Base-by-base conservation (phyloP, 2,888 invertebrate genomes). In the Drosophila nr. fundita region DNA sequence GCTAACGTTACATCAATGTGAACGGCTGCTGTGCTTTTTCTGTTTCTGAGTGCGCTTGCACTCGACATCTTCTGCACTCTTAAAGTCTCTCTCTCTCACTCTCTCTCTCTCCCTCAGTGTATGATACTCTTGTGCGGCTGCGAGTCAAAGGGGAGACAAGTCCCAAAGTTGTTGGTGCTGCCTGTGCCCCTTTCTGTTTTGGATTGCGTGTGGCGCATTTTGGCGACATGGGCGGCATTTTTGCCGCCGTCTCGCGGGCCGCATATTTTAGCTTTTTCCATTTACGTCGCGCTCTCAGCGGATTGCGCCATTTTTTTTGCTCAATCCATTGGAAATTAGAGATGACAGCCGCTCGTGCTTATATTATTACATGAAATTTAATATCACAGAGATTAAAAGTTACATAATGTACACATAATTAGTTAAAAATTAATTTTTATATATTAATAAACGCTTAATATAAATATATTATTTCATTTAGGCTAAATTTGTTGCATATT, bases 151-250 rank as follows among this genome's bases (percentile, higher is more conserved):
- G 69, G 76, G 77, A 66, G 70, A 60, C 59, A 63, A 53, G 58
- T 61, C 42, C 29, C 75, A 40, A 52, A 55, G 45, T 65, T 76
- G 66, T 69, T 74, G 65, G 65, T 71, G 62, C 36, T 42, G 65
- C n/a, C 54, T 55, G 72, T 73, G 69, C 69, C 63, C 80, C 70
- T 78, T 75, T 80, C 63, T 76, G 80, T 62, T 76, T 82, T 74
- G 62, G 59, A 68, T 79, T 89, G 87, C 73, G 87, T 89, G 90
- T 90, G 88, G 89, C 78, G 84, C 80, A 76, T 89, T 85, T 90
- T 83, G 76, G 82, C 88, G 85, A 90, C 86, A 89, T 88, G 88
- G 90, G 88, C 88, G 90, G 90, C 83, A 89, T 83, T 82, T 86
- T 82, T 80, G 72, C 84, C 80, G 73, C 80, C 78, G 76, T 77